phyloP scores from a whole-genome alignment of 1,140 invertebrate genomes.

The Matsumurasca onukii region DNA sequence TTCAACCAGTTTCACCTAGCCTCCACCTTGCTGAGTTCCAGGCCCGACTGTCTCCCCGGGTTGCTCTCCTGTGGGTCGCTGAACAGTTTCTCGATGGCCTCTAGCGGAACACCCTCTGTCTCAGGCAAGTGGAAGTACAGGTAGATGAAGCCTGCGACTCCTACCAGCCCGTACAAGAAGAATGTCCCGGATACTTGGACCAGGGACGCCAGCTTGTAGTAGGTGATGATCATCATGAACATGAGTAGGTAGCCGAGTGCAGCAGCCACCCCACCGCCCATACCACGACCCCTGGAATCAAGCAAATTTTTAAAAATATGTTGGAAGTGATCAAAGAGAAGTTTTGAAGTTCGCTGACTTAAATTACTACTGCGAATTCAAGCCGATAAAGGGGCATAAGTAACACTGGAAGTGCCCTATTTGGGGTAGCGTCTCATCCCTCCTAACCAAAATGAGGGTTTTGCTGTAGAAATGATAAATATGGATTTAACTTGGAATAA shows the following conservation, averaged over 20 bases:
- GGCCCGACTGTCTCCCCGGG: background rate
- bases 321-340: background rate
- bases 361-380: background rate
- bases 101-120: conserved; percentile 20
- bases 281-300: conserved; percentile 22
- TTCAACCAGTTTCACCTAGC: too few species aligned
- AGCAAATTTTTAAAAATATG: background rate
- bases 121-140: conserved; percentile 28
- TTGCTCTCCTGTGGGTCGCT: background rate
- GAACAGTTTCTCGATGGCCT: conserved; percentile 22
- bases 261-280: conserved; percentile 17
- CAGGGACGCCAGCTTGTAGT: background rate
- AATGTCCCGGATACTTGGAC: conserved; percentile 11
- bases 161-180: conserved; percentile 22
- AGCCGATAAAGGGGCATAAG: background rate
- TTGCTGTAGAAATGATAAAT: background rate
- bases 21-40: too few species aligned
- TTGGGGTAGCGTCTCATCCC: too few species aligned
- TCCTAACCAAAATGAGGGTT: background rate
- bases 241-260: conserved; percentile 10
- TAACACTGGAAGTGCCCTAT: too few species aligned
- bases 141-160: conserved; percentile 18
- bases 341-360: background rate
- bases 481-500: background rate
- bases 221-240: conserved; percentile 32